Conservation (phyloP, 2,888 invertebrate species). For the Drosophila infuscata region DNA sequence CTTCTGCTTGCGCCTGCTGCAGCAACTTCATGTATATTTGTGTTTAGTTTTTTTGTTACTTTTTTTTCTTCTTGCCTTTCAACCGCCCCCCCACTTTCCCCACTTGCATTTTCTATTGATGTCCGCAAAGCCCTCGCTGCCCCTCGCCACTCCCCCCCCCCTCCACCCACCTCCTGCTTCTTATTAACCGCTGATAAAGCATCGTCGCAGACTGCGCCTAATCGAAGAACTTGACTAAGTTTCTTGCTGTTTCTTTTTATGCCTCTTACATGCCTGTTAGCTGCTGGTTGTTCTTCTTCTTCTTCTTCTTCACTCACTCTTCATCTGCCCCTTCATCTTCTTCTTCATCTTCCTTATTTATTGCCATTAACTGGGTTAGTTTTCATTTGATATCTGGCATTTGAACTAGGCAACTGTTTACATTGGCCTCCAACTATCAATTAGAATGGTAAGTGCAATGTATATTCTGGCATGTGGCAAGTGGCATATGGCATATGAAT, state of each 20-base stretch:
- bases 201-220: constrained; percentile 31
- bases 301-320: not conserved
- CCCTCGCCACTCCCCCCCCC: too few relatives aligned
- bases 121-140: not conserved
- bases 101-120: constrained; percentile 73
- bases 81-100: constrained; percentile 22
- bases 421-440: constrained; percentile 12
- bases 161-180: not conserved
- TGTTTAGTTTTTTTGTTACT: constrained; percentile 19
- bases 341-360: not conserved
- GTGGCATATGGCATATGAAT: constrained; percentile 38
- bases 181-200: constrained; percentile 34
- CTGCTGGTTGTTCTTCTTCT: not conserved
- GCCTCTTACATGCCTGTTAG: not conserved
- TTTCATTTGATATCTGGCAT: constrained; percentile 51
- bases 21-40: constrained; percentile 37
- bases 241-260: not conserved
- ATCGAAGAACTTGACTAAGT: constrained; percentile 29
- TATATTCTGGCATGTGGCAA: constrained; percentile 5
- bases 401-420: constrained; percentile 39
- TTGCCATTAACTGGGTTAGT: constrained; percentile 67
- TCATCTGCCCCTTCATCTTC: too few relatives aligned
- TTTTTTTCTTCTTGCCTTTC: constrained; percentile 8
- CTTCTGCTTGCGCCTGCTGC: constrained; percentile 10
- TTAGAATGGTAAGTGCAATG: constrained; percentile 7